Evolutionary conservation across 2,113 vertebrate species (phyloP).

Genomic region (Paratilapia polleni): DNA sequence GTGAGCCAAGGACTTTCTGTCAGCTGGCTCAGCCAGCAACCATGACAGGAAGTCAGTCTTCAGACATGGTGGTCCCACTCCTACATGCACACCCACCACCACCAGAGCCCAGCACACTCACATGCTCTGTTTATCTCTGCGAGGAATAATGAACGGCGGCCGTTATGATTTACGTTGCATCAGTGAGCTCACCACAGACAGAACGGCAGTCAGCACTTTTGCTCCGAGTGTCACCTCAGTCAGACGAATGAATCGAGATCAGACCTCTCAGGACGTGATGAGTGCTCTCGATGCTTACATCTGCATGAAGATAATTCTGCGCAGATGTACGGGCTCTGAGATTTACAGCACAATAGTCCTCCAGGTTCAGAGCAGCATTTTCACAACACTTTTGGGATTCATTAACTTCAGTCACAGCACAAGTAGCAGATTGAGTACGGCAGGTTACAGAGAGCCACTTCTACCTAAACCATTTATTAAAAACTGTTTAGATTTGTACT

Average conservation of each 20-base stretch:
- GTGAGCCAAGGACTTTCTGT: conserved; percentile 68
- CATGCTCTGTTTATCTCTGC: conserved; percentile 39
- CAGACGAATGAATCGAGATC: conserved; percentile 40
- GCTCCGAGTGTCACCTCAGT: conserved; percentile 43
- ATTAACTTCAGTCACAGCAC: conserved; percentile 41
- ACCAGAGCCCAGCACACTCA: conserved; percentile 37
- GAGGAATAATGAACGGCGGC: conserved; percentile 44
- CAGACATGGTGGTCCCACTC: conserved; percentile 84
- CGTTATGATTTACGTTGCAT: conserved; percentile 46
- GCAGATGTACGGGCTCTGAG: conserved; percentile 71
- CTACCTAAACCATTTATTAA: not conserved
- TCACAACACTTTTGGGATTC: conserved; percentile 39
- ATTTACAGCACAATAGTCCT: conserved; percentile 44
- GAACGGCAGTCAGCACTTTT: conserved; percentile 58
- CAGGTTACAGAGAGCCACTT: not conserved
- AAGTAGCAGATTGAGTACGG: conserved; percentile 20
- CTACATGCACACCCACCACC: conserved; percentile 67
- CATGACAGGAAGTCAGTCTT: conserved; percentile 74
- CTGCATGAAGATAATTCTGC: conserved; percentile 54
- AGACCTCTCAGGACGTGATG: conserved; percentile 53
- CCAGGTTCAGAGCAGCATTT: conserved; percentile 32
- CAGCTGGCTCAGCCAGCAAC: conserved; percentile 66
- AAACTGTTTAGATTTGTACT: conserved; percentile 1
- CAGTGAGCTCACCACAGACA: conserved; percentile 38
- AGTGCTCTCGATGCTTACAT: conserved; percentile 47